Evolutionary conservation across 2,797 vertebrate species (phyloP).

Genomic region (Anas bahamensis): DNA sequence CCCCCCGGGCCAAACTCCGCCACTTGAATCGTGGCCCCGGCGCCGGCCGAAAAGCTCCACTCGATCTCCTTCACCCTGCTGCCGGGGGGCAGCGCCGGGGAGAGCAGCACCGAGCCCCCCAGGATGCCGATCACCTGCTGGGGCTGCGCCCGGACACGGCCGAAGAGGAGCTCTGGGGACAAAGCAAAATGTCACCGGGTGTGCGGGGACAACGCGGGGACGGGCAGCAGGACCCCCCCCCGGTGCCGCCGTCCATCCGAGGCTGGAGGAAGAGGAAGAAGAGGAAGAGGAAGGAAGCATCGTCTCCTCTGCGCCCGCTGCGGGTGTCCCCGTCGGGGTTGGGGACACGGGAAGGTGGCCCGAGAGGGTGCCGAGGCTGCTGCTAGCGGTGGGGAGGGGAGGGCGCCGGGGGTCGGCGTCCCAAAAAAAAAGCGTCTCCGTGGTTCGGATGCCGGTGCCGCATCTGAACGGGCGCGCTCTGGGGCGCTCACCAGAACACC

Average conservation of each 20-base stretch:
- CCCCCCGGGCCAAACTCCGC: not conserved
- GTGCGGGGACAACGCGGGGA: not conserved
- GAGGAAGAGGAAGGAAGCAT: not conserved
- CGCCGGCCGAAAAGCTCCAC: not conserved
- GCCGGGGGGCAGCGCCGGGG: not conserved
- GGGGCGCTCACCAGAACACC: slow-evolving; percentile 26
- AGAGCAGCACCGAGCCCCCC: not conserved
- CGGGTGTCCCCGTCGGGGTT: not conserved
- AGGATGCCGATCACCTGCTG: not conserved
- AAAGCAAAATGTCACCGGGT: not conserved
- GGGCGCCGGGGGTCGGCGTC: not conserved
- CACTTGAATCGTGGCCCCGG: not conserved
- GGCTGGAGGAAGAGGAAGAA: not conserved
- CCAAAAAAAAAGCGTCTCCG: not conserved
- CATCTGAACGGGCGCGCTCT: not conserved
- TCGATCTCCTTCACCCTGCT: not conserved
- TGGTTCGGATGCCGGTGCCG: not conserved
- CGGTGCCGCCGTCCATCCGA: not conserved
- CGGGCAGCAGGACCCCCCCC: not conserved
- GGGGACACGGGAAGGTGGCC: not conserved
- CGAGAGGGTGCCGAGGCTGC: not conserved
- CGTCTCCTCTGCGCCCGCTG: not conserved
- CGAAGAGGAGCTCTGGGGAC: not conserved
- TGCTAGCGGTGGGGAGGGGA: not conserved
- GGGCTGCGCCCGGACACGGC: not conserved